Percentiles rank a stretch among this genome's conserved stretches.
phyloP scores from a whole-genome alignment of 2,113 vertebrate species.

The Zosterops pallidus region DNA sequence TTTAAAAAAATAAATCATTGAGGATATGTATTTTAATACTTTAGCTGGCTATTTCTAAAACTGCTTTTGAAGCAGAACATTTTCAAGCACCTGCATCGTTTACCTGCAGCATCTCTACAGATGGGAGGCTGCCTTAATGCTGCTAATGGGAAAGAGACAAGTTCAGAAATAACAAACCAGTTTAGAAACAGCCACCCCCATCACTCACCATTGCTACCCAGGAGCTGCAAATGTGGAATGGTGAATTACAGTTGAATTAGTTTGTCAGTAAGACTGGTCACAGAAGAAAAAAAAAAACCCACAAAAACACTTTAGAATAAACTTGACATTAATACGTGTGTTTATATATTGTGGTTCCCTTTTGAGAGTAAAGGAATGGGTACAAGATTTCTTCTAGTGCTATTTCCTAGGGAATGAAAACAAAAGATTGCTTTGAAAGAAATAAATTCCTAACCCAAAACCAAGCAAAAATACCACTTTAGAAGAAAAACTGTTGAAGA shows the following conservation, averaged over 20 bases:
- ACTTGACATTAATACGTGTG: not conserved
- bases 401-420: not conserved
- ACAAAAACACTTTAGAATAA: not conserved
- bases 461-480: not conserved
- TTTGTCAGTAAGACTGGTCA: not conserved
- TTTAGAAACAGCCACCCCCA: not conserved
- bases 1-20: not conserved
- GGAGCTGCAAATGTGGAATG: not conserved
- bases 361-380: not conserved
- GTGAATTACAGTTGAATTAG: not conserved
- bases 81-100: constrained; percentile 23
- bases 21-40: not conserved
- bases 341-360: not conserved
- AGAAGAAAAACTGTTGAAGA: not conserved
- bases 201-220: not conserved
- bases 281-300: fast-evolving
- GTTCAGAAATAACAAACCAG: not conserved
- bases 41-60: not conserved
- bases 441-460: not conserved
- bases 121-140: not conserved
- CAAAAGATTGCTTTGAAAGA: not conserved
- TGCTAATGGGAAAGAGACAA: not conserved
- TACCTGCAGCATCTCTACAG: not conserved
- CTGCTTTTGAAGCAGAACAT: not conserved
- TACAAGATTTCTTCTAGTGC: not conserved